Percentiles rank a stretch among this genome's conserved stretches.
These are phyloP conservation scores for Zapornia atra DNA, from an alignment of 2,113 vertebrate species.

Conservation along the genomic window DNA sequence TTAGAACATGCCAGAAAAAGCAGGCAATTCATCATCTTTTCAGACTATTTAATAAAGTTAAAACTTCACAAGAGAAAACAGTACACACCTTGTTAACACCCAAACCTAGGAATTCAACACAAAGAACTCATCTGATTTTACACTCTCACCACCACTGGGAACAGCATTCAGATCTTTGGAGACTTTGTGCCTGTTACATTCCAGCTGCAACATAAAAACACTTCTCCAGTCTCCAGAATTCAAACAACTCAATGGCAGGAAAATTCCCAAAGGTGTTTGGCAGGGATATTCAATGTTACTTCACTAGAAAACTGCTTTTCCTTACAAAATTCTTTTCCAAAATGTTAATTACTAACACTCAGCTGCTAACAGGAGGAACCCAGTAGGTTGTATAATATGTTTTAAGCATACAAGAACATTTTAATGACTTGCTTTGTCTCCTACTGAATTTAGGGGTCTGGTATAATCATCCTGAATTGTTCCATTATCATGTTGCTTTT, in stretches of 20 bases:
- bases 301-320: neutral
- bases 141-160: neutral
- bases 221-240: neutral
- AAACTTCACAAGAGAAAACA: neutral
- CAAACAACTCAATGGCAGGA: fast-evolving
- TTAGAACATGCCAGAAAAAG: neutral
- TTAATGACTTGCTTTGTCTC: neutral
- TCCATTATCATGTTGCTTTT: neutral
- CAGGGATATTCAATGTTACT: neutral
- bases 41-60: neutral
- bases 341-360: neutral
- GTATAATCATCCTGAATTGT: neutral
- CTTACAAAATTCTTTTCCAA: neutral
- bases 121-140: neutral
- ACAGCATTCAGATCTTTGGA: neutral
- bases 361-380: neutral
- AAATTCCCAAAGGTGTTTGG: neutral
- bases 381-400: neutral
- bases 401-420: neutral
- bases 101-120: neutral
- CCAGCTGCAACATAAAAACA: neutral
- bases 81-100: neutral
- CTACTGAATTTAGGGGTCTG: neutral
- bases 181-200: neutral
- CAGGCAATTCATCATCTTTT: neutral